Conservation (phyloP, 2,797 vertebrate species). For the Pipistrellus kuhlii region DNA sequence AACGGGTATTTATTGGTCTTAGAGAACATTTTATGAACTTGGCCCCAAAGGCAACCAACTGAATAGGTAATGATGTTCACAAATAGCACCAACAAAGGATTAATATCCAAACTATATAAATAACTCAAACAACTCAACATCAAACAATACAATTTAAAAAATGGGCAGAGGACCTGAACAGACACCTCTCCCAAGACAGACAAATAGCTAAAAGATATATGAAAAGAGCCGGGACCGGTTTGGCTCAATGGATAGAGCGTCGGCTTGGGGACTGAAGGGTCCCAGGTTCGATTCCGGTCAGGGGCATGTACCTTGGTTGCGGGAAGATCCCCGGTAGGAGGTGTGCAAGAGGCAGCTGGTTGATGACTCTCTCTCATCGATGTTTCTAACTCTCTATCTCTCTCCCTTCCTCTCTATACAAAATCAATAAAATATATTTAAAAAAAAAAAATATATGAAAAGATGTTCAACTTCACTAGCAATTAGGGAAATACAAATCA, state of each 20-base stretch:
- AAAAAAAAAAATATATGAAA: neutral
- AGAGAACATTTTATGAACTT: neutral
- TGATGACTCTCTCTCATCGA: too few species aligned
- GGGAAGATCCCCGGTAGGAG: too few species aligned
- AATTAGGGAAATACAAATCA: neutral
- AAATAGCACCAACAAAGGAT: neutral
- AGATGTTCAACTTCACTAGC: neutral
- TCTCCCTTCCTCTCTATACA: too few species aligned
- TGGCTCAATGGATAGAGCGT: too few species aligned
- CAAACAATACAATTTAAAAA: neutral
- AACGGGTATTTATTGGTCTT: neutral
- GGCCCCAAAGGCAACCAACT: neutral
- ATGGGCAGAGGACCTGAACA: neutral
- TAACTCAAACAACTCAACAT: neutral
- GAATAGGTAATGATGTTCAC: neutral
- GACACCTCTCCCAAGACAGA: neutral
- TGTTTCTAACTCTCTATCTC: too few species aligned
- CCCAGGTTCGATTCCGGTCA: too few species aligned
- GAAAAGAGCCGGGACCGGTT: too few species aligned
- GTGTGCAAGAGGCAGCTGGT: too few species aligned
- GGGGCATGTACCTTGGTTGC: too few species aligned
- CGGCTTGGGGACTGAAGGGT: too few species aligned
- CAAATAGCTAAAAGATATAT: neutral
- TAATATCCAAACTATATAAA: neutral
- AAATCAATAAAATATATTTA: too few species aligned